Evolutionary conservation across 2,888 invertebrate species (phyloP), one percentile per base, ranked within the genome.

Genomic region (Allygus modestus): DNA sequence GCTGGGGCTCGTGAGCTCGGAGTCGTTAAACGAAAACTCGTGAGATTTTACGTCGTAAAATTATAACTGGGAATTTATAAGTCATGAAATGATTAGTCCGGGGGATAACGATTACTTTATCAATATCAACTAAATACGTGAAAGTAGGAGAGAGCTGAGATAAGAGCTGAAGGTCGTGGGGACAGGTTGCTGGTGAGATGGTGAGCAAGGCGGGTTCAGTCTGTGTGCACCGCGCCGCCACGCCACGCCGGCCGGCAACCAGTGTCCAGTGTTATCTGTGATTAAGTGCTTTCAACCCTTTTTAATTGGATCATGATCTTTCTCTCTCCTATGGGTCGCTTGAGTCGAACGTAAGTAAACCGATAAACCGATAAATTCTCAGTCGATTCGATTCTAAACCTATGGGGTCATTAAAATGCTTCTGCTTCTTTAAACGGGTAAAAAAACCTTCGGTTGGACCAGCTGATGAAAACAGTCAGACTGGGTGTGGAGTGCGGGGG

Each of bases 101-200:
- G 51, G 37, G 51, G 51, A 9, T 58, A 58, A 23, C 58, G 58
- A 23, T 58, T 23, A 58, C 1, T n/a, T 23, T 23, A 23, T 58
- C 58, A 23, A 58, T 23, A 58, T 23, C 2, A 58, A 58, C 58
- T 23, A 58, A 51, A 58, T 58, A 58, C 58, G 58, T 2, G 58
- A 58, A 58, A 58, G 58, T 58, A 1, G 58, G 20, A 23, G 58
- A 58, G 58, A 58, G 58, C 23, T 58, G 58, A 58, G 58, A 58
- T 58, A 51, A 51, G 51, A 23, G 58, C 9, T 58, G 58, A 23
- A 58, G 58, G 58, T 58, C 58, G 58, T n/a, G 51, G 23, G 23
- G 58, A 58, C 20, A 58, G 23, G 58, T 58, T 58, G 51, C 2
- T 2, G 51, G 2, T 17, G 23, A 23, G 23, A 20, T 20, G 51